Evolutionary conservation across 2,888 invertebrate species (phyloP), one percentile per base, ranked within the genome.

Genomic region (Polydrusus tereticollis): DNA sequence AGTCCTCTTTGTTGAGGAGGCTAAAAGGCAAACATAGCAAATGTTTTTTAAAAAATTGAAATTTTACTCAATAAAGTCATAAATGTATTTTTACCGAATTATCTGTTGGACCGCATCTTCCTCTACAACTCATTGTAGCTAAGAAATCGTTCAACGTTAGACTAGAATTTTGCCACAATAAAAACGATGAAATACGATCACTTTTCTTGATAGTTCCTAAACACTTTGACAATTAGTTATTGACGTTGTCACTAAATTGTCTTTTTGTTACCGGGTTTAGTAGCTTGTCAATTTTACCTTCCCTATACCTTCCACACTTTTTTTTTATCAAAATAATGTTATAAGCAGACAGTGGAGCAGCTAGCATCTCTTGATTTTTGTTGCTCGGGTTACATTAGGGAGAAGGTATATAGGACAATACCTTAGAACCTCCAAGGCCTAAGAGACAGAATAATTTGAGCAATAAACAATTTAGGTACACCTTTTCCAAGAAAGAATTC

Each of bases 71-170:
- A n/a, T n/a, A n/a, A n/a, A n/a, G n/a, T n/a, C n/a, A n/a, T n/a
- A n/a, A n/a, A n/a, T n/a, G n/a, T n/a, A 36, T 36, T 10, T 41
- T 43, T 29, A 60, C 60, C 60, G 60, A 16, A 23, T 41, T 29
- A n/a, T 45, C 43, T 26, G n/a, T 6, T 33, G 52, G 12, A 1
- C 55, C 60, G 21, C 60, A 71, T 52, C 66, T 60, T 43, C 55
- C 62, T 38, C 71, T 38, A 36, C 71, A 66, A 18, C 71, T 66
- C 71, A 71, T 71, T 66, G 47, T 70, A 16, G 14, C 14, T 38
- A 16, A 45, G 14, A 60, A 36, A 21, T 67, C 47, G 16, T 21
- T 58, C 33, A 52, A 65, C 14, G 23, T 33, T 23, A 68, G 50
- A 63, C 55, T 45, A 29, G 41, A 64, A 64, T 64, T 64, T 64